phyloP scores from a whole-genome alignment of 2,888 invertebrate genomes.

The Empis stercorea region DNA sequence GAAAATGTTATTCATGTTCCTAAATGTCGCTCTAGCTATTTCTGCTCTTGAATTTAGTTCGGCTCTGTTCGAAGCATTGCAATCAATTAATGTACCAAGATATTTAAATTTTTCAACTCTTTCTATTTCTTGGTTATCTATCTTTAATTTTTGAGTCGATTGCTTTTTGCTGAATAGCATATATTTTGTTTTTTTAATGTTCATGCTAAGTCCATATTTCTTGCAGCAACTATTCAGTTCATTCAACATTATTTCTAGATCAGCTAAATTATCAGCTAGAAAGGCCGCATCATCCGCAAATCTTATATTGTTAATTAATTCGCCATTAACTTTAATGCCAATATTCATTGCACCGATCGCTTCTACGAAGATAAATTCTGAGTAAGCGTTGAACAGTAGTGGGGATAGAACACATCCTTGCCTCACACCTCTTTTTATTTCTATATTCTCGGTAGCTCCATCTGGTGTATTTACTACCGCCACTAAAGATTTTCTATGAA shows the following conservation, averaged over 20 bases:
- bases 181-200: neutral
- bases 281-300: neutral
- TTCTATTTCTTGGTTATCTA: neutral
- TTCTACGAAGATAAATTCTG: neutral
- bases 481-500: neutral
- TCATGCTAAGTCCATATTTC: neutral
- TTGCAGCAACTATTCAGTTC: neutral
- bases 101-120: neutral
- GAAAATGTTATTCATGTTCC: neutral
- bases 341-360: neutral
- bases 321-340: neutral
- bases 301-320: neutral
- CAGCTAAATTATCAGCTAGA: neutral
- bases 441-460: neutral
- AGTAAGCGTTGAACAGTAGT: neutral
- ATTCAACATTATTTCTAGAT: neutral
- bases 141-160: neutral
- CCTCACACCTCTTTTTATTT: neutral
- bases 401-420: neutral
- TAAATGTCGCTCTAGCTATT: neutral
- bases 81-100: neutral
- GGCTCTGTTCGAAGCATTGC: neutral
- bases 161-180: neutral
- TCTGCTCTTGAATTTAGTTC: neutral
- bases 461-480: neutral